phyloP scores from a whole-genome alignment of 2,888 invertebrate species.

The Willowsia nigromaculata region DNA sequence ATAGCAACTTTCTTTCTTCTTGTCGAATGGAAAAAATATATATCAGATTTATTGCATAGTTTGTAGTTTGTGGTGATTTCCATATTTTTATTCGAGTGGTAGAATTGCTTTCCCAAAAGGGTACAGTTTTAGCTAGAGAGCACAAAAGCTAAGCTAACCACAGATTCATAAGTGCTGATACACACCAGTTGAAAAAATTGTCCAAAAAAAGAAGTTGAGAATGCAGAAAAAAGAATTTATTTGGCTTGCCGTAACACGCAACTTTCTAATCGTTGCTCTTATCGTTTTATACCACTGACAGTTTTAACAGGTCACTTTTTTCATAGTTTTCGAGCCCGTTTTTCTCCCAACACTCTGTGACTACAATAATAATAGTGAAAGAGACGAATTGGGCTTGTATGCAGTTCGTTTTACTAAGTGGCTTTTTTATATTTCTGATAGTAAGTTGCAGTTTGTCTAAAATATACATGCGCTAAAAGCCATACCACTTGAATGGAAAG shows the following conservation, averaged over 20 bases:
- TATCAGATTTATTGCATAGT: slow-evolving; percentile 7
- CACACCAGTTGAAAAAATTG: slow-evolving; percentile 36
- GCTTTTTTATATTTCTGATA: slow-evolving; percentile 15
- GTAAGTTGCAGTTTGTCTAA: neutral
- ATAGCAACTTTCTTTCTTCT: slow-evolving; percentile 2
- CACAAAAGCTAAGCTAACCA: neutral
- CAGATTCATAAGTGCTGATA: slow-evolving; percentile 53
- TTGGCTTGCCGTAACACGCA: slow-evolving; percentile 61
- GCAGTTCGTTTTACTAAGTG: neutral
- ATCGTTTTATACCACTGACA: slow-evolving; percentile 66
- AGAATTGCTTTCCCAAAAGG: neutral
- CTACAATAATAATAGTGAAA: neutral
- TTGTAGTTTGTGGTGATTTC: neutral
- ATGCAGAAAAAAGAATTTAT: slow-evolving; percentile 41
- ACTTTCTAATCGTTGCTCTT: slow-evolving; percentile 68
- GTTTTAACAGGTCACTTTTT: slow-evolving; percentile 64
- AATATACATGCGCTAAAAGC: neutral
- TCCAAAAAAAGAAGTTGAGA: slow-evolving; percentile 17
- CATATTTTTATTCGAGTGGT: neutral
- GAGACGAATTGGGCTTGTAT: neutral
- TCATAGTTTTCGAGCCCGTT: neutral
- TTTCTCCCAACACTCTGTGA: neutral
- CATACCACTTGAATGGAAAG: neutral
- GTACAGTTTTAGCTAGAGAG: neutral
- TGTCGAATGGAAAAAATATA: neutral